These are phyloP conservation scores for Sialis lutaria DNA, from an alignment of 2,888 invertebrate species.

Conservation along the genomic window DNA sequence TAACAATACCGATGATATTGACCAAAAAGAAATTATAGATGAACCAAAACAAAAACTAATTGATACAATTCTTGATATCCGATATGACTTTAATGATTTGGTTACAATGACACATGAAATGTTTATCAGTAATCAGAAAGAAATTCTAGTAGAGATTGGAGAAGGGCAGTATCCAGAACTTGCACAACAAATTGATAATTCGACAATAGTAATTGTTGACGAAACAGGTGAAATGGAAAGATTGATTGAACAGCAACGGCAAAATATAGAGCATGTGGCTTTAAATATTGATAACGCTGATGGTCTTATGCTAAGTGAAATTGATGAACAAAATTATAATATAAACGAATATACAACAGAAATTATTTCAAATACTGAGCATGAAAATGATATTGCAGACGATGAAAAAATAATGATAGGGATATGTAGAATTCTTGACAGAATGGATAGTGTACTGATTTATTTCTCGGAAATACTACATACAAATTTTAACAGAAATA, in stretches of 20 bases:
- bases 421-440: too few relatives aligned
- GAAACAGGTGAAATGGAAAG: background rate
- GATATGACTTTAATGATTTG: constrained; percentile 1
- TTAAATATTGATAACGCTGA: constrained; percentile 3
- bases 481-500: too few relatives aligned
- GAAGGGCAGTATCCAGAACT: constrained; percentile 6
- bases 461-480: too few relatives aligned
- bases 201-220: background rate
- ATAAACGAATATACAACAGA: background rate
- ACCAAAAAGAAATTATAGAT: background rate
- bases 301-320: constrained; percentile 1
- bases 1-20: background rate
- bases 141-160: background rate
- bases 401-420: constrained; percentile 4
- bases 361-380: background rate
- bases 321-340: constrained; percentile 7
- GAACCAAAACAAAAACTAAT: background rate
- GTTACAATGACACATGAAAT: background rate
- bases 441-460: too few relatives aligned
- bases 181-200: constrained; percentile 7
- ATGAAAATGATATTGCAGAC: constrained; percentile 6
- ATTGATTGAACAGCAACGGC: background rate
- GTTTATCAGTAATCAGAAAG: background rate
- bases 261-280: constrained; percentile 3
- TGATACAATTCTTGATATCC: background rate